phyloP scores from a whole-genome alignment of 1,140 invertebrate species.

The Cyclina sinensis region DNA sequence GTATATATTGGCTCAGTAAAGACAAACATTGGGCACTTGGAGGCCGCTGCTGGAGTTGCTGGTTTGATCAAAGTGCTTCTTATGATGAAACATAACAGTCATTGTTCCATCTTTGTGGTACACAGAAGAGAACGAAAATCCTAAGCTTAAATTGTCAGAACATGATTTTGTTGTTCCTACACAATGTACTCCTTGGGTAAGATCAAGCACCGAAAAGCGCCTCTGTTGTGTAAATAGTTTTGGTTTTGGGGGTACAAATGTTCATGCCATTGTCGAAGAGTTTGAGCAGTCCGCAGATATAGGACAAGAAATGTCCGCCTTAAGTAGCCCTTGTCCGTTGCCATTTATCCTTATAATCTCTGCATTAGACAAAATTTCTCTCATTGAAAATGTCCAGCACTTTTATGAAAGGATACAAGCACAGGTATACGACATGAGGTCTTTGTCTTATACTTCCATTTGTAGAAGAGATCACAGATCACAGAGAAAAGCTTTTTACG shows the following conservation, averaged over 20 bases:
- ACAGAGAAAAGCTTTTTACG: not conserved
- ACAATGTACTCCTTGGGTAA: slow-evolving; percentile 48
- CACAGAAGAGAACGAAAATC: slow-evolving; percentile 84
- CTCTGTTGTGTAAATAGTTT: slow-evolving; percentile 79
- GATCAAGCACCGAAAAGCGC: slow-evolving; percentile 83
- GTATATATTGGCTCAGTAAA: slow-evolving; percentile 77
- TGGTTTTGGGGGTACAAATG: slow-evolving; percentile 82
- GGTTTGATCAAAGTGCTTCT: slow-evolving; percentile 92
- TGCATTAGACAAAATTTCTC: slow-evolving; percentile 25
- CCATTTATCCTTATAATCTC: slow-evolving; percentile 47
- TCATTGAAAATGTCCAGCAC: slow-evolving; percentile 32
- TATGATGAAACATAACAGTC: slow-evolving; percentile 79
- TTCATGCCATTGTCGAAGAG: slow-evolving; percentile 73
- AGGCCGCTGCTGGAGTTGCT: slow-evolving; percentile 96
- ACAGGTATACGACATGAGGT: slow-evolving; percentile 40
- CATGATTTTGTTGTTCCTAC: slow-evolving; percentile 75
- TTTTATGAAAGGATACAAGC: not conserved
- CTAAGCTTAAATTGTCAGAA: slow-evolving; percentile 72
- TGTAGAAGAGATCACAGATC: slow-evolving; percentile 68
- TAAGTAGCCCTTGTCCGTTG: not conserved
- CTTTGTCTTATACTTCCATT: slow-evolving; percentile 72
- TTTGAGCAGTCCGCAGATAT: slow-evolving; percentile 22
- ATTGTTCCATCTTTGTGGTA: slow-evolving; percentile 77
- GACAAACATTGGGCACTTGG: slow-evolving; percentile 88
- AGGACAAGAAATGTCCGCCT: no score